Evolutionary conservation across 2,888 invertebrate genomes (phyloP).

Genomic region (Drosophila tripunctata): DNA sequence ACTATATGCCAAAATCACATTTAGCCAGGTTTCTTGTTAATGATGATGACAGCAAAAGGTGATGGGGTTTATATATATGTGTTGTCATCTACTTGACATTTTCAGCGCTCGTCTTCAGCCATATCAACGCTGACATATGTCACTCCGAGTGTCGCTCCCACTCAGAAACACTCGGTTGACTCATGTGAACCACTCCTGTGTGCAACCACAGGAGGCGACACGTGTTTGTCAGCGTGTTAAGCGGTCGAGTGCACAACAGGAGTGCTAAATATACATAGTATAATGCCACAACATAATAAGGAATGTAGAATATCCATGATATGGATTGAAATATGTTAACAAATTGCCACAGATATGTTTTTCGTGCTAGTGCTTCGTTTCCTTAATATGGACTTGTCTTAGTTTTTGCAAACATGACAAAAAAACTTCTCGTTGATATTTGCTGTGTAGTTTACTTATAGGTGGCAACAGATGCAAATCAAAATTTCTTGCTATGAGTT

Average conservation of each 20-base stretch:
- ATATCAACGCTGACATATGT: conserved; percentile 42
- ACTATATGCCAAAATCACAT: conserved; percentile 37
- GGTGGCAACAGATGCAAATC: not conserved
- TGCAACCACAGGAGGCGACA: conserved; percentile 36
- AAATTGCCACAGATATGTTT: conserved; percentile 41
- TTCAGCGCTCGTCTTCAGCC: conserved; percentile 19
- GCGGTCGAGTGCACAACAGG: conserved; percentile 39
- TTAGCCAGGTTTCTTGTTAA: conserved; percentile 35
- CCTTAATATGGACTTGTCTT: not conserved
- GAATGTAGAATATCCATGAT: conserved; percentile 5
- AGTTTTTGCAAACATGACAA: not conserved
- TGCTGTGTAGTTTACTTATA: not conserved
- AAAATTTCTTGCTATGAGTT: not conserved
- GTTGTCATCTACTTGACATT: conserved; percentile 28
- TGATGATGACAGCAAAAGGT: conserved; percentile 45
- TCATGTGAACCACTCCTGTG: conserved; percentile 11
- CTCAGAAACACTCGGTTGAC: not conserved
- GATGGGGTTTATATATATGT: not conserved
- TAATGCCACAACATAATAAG: conserved; percentile 13
- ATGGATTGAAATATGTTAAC: conserved; percentile 42
- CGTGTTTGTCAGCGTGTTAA: conserved; percentile 57
- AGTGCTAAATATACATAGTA: conserved; percentile 29
- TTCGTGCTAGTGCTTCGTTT: conserved; percentile 8
- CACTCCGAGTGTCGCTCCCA: conserved; percentile 15
- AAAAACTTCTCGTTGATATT: not conserved